phyloP scores from a whole-genome alignment of 2,888 invertebrate genomes.

The Plebejus melissa region DNA sequence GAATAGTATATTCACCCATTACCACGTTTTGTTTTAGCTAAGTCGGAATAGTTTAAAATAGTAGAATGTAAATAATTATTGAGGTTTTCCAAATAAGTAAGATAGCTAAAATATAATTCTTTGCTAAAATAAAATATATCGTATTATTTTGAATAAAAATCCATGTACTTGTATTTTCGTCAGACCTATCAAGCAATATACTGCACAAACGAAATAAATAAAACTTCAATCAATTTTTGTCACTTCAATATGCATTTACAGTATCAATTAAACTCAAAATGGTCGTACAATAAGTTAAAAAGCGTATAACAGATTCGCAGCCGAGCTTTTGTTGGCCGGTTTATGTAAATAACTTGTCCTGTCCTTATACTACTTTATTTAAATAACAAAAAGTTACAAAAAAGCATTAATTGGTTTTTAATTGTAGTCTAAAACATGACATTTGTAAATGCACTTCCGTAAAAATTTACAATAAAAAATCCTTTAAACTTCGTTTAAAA shows the following conservation, averaged over 20 bases:
- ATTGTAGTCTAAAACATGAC: background rate
- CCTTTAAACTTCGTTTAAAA: background rate
- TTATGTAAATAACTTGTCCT: slow-evolving; percentile 19
- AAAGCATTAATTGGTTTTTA: slow-evolving; percentile 9
- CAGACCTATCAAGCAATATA: background rate
- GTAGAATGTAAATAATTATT: background rate
- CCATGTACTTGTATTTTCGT: background rate
- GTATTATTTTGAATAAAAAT: background rate
- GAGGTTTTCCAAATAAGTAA: background rate
- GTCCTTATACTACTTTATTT: slow-evolving; percentile 11
- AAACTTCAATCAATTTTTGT: slow-evolving; percentile 12
- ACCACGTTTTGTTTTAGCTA: background rate
- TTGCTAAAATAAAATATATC: background rate
- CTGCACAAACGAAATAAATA: background rate
- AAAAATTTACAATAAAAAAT: background rate
- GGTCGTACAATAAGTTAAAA: slow-evolving; percentile 7
- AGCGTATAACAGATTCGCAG: background rate
- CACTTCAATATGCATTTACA: slow-evolving; percentile 17
- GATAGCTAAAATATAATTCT: background rate
- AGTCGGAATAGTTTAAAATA: background rate
- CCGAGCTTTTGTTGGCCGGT: background rate
- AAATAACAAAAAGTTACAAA: slow-evolving; percentile 11
- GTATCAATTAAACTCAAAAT: slow-evolving; percentile 1
- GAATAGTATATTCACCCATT: background rate
- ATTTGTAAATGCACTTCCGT: background rate